Base-by-base conservation (phyloP, 2,797 vertebrate species). In the Scolopax bukidnonensis region DNA sequence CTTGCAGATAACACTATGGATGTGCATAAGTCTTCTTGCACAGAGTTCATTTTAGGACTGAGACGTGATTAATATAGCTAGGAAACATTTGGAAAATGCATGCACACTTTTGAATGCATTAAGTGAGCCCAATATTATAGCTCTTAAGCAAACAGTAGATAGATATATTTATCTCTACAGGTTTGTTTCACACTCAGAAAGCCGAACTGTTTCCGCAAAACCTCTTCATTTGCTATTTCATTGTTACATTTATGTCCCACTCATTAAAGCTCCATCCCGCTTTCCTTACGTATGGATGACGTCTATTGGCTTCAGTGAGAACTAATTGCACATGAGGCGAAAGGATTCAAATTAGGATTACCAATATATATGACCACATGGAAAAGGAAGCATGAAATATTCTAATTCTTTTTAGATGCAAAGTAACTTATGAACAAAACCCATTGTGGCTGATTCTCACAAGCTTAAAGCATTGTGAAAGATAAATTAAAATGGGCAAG, bases 381-480 rank as follows among this genome's bases (percentile, higher is more conserved):
- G 88, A 96, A 95, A 96, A 94, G 75, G 70, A 92, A 96, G 93
- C 85, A 94, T 95, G 94, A 94, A 95, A 95, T 95, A 94, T 94
- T 92, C 90, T 93, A 87, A 87, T 82, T 95, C 95, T 90, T 96
- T 95, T 97, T 95, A 95, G 90, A 95, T 96, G 93, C 93, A 96
- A 96, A 95, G 75, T 81, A 95, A 94, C 88, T 93, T 95, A 93
- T 84, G 90, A 95, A 95, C 90, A 95, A 95, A 92, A 94, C 71
- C 90, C 80, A 77, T 97, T 95, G 94, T 95, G 90, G 78, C 71
- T 59, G 77, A 90, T 87, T 95, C 81, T 96, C 90, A 82, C 78
- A 94, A 95, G 94, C 88, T 95, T 93, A 89, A 92, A 92, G 75
- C 78, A 90, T 94, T 77, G 88, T 95, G 88, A 95, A 96, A 89